phyloP scores from a whole-genome alignment of 2,888 invertebrate species.

The Drosophila rubida region DNA sequence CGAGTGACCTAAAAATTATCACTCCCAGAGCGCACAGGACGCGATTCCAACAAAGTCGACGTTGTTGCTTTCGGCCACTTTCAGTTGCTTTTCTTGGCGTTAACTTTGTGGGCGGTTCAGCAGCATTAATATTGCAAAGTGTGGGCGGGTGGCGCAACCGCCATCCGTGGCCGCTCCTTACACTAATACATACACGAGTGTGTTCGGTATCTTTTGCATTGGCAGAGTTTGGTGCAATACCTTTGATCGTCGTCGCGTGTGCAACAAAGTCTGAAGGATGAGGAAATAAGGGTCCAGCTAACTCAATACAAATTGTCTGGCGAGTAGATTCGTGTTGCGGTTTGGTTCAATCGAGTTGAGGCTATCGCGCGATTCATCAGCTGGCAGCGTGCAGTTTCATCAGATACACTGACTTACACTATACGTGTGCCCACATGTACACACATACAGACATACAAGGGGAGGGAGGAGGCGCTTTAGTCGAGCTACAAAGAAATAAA shows the following conservation, averaged over 20 bases:
- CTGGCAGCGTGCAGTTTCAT: constrained; percentile 36
- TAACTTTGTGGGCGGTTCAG: constrained; percentile 47
- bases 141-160: neutral
- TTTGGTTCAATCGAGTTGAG: constrained; percentile 13
- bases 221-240: neutral
- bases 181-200: neutral
- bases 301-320: constrained; percentile 19
- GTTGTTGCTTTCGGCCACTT: constrained; percentile 34
- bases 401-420: constrained; percentile 13
- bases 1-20: constrained; percentile 69
- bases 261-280: neutral
- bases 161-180: constrained; percentile 1
- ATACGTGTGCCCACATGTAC: neutral
- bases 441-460: too few relatives aligned
- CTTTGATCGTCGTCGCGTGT: neutral
- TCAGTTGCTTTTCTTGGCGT: constrained; percentile 44
- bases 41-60: constrained; percentile 17
- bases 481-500: constrained; percentile 20
- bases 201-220: neutral
- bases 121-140: constrained; percentile 61
- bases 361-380: constrained; percentile 18
- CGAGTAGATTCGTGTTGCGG: neutral
- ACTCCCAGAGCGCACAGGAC: constrained; percentile 37
- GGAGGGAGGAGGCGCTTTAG: constrained; percentile 33
- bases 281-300: neutral